Conservation (phyloP, 2,113 vertebrate genomes). For the Colaptes auratus region DNA sequence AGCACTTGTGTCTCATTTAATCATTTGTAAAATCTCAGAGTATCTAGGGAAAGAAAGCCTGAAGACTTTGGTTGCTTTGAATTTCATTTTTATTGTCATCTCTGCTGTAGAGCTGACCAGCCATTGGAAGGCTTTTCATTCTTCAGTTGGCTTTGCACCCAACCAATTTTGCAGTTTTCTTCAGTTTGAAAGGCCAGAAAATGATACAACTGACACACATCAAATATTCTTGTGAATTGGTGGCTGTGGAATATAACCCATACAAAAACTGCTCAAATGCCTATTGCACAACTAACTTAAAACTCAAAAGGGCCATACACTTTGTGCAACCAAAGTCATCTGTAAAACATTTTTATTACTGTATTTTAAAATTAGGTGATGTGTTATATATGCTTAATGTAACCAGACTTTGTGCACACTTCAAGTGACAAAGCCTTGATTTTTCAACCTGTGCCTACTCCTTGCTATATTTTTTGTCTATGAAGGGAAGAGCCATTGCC, state of each 20-base stretch:
- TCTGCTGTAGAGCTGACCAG: background rate
- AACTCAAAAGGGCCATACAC: background rate
- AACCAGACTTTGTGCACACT: background rate
- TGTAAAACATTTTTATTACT: background rate
- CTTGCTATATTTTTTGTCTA: background rate
- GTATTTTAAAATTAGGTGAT: background rate
- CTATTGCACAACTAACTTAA: background rate
- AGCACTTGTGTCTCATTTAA: conserved; percentile 31
- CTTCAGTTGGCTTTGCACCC: background rate
- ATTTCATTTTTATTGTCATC: conserved; percentile 41
- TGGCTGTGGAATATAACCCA: background rate
- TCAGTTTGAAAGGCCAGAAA: background rate
- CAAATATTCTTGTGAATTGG: background rate
- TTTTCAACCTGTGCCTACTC: background rate
- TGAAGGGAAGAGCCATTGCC: background rate
- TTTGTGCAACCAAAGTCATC: background rate
- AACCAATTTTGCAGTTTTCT: background rate
- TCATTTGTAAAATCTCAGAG: conserved; percentile 23
- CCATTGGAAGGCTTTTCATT: background rate
- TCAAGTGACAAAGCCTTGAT: background rate
- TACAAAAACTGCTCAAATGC: background rate
- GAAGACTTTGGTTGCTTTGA: background rate
- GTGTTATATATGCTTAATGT: background rate
- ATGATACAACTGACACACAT: background rate
- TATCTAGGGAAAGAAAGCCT: background rate